Conservation (phyloP, 2,888 invertebrate genomes). For the Epistrophe eligans region DNA sequence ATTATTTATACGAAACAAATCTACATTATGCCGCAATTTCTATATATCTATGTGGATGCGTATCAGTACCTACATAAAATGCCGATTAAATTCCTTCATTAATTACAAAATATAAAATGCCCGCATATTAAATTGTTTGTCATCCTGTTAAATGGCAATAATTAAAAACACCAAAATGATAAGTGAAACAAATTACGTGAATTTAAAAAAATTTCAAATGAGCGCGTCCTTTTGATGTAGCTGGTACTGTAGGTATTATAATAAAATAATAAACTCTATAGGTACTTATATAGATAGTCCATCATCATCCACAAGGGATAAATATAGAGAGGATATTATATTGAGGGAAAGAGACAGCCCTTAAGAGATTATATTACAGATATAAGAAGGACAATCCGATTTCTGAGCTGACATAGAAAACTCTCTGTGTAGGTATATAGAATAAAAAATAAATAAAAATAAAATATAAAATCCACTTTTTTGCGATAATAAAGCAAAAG, state of each 20-base stretch:
- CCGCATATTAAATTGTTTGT: constrained; percentile 57
- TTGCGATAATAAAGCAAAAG: constrained; percentile 36
- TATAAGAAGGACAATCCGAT: constrained; percentile 41
- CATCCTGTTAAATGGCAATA: constrained; percentile 54
- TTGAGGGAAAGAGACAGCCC: not conserved
- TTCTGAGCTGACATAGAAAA: constrained; percentile 10
- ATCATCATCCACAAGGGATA: not conserved
- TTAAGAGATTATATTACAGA: not conserved
- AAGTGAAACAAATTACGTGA: constrained; percentile 31
- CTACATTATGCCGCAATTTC: constrained; percentile 10
- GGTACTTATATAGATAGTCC: not conserved
- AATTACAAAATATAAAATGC: constrained; percentile 26
- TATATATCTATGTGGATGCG: not conserved
- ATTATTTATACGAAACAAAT: constrained; percentile 15
- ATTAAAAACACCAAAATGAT: constrained; percentile 50
- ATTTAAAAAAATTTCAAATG: constrained; percentile 35
- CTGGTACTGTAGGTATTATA: no score
- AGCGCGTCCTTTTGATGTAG: not conserved
- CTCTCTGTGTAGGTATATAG: not conserved
- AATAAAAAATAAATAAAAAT: not conserved
- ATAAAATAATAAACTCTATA: constrained; percentile 59
- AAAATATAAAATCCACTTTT: constrained; percentile 43
- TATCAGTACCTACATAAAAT: constrained; percentile 29
- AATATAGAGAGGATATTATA: no score
- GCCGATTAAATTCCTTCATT: constrained; percentile 51